phyloP scores from a whole-genome alignment of 1,140 invertebrate genomes.

The Caenorhabditis brenneri region DNA sequence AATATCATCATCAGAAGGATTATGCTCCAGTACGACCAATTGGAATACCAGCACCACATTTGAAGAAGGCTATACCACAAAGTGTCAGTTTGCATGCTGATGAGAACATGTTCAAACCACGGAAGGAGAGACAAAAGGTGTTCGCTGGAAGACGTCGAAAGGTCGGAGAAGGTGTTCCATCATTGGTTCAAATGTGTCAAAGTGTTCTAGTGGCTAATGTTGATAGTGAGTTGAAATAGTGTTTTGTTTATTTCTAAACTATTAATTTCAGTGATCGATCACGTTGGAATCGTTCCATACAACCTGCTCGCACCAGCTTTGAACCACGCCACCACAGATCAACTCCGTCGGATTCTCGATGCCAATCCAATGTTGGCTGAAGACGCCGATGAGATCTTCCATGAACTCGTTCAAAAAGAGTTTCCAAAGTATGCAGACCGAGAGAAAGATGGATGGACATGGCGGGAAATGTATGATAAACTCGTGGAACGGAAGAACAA shows the following conservation, averaged over 20 bases:
- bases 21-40: neutral
- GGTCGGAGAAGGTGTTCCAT: neutral
- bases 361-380: neutral
- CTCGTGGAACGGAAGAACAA: neutral
- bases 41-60: neutral
- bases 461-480: neutral
- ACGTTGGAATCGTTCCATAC: neutral
- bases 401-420: neutral
- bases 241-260: neutral
- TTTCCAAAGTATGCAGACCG: conserved; percentile 23
- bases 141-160: neutral
- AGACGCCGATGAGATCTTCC: conserved; percentile 12
- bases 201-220: neutral
- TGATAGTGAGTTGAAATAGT: neutral
- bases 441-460: neutral
- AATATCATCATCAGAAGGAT: neutral
- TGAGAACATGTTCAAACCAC: conserved; percentile 31
- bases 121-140: conserved; percentile 7
- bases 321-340: neutral
- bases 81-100: conserved; percentile 17
- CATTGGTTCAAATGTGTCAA: neutral
- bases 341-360: conserved; percentile 5
- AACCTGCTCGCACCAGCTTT: neutral
- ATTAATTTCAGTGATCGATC: conserved; percentile 8
- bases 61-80: neutral